These are phyloP conservation scores for Phycodurus eques DNA, from an alignment of 2,113 vertebrate species.

Conservation along the genomic window DNA sequence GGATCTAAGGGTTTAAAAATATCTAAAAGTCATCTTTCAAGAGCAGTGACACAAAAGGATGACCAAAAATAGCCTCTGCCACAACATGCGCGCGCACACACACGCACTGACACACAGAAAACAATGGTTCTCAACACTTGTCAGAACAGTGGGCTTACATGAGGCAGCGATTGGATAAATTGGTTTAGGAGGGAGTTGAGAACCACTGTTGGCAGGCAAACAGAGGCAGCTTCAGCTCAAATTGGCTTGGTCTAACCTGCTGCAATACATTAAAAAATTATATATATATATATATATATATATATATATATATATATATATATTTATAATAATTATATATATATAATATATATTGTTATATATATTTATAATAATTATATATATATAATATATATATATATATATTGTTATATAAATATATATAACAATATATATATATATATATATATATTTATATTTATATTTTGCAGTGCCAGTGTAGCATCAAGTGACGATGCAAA, in stretches of 20 bases:
- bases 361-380: background rate
- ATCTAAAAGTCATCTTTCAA: constrained; percentile 24
- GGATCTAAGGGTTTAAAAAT: constrained; percentile 13
- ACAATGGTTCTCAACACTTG: constrained; percentile 52
- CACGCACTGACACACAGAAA: constrained; percentile 14
- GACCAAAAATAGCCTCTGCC: constrained; percentile 22
- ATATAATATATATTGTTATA: no score
- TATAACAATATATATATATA: no score
- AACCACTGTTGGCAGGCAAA: constrained; percentile 31
- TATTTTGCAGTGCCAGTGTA: constrained; percentile 46
- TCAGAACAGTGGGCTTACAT: constrained; percentile 6
- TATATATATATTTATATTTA: no score
- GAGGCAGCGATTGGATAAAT: background rate
- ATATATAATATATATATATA: no score
- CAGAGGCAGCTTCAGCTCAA: constrained; percentile 22
- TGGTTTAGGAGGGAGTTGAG: constrained; percentile 29
- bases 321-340: no score
- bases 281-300: no score
- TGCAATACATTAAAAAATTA: constrained; percentile 32
- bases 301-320: no score
- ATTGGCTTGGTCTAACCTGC: constrained; percentile 26
- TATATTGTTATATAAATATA: no score
- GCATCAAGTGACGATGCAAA: constrained; percentile 17
- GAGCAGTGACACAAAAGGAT: constrained; percentile 33
- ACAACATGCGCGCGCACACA: background rate